Base-by-base conservation (phyloP, 1,140 invertebrate species). In the Tetramorium parvispinum region DNA sequence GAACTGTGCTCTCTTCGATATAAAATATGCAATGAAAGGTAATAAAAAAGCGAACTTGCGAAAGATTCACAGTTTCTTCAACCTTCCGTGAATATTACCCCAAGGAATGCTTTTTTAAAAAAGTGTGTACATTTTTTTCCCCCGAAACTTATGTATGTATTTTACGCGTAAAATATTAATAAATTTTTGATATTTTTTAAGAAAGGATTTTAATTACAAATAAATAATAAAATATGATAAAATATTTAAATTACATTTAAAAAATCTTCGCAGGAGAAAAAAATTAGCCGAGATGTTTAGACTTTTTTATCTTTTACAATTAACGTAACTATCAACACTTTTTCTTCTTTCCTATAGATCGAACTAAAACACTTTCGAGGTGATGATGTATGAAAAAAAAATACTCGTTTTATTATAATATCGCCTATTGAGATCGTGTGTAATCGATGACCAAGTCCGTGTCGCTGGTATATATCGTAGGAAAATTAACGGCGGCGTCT, bases 401-500 rank as follows among this genome's bases (percentile, higher is more conserved):
- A 49, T 27, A 32, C 59, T 77, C 46, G 21, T 85, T 32, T 77
- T 32, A 13, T 43, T 40, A 70, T 40, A 21, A 70, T 40, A 21
- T 40, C 51, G 0, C 11, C 8, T 43, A 63, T 27, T 46, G 43
- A 32, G 1, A 11, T 85, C 32, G 32, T 32, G 32, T 65, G 16
- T 73, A 49, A 49, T 59, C 27, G 57, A 57, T 16, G 6, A 3
- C n/a, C 18, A 70, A 55, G 63, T 68, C n/a, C 16, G 46, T 24
- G 32, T 81, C 11, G 46, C 5, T 21, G 21, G 21, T 40, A 57
- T n/a, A 32, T 55, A 87, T 73, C 27, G 27, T 81, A 57, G 10
- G 40, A 53, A 61, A 73, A 81, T 82, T 59, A 83, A 75, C 18
- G n/a, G 43, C 68, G 68, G 51, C 66, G 79, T 83, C 68, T 83